Evolutionary conservation across 2,797 vertebrate genomes (phyloP), one percentile per base, ranked within the genome.

Genomic region (Syngnathus rostellatus): DNA sequence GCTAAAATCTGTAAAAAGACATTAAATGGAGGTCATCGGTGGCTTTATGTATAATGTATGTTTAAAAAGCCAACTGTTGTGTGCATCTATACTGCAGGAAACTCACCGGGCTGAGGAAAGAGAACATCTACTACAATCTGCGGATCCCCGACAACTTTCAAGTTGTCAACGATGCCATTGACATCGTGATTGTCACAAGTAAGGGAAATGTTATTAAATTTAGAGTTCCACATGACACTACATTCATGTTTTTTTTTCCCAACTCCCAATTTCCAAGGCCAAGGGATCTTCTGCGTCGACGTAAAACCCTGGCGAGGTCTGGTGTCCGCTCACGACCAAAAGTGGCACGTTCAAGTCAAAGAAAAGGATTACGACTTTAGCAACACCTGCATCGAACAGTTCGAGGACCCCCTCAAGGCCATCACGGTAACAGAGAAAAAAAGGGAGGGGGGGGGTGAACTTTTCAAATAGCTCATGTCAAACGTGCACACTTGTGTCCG

Each of bases 241-340:
- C 19, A 53, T n/a, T 17, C 46, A n/a, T 21, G 63, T 39, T 3
- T 23, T 64, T 41, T 54, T 31, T 19, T 65, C 41, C 12, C 12
- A 9, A 31, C 55, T 21, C 64, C 0, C 62, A 38, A 25, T 55
- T 4, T 0, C 61, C 0, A 72, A 92, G 92, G 91, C 60, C 80
- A 81, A 19, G 91, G 88, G 21, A 74, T 93, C 63, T 89, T 91
- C 81, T 93, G 91, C 72, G 74, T 93, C 2, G 92, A 92, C 57
- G 74, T 92, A 0, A 92, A 89, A 80, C 60, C 72, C 67, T 92
- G 90, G 89, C 83, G 62, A 60, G 91, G 91, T 10, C 66, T 59
- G 0, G 77, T 90, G 66, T 88, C 81, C 0, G 75, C 78, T 55
- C 80, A 81, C 25, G 77, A 72, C 12, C 73, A 78, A 43, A 83